Evolutionary conservation across 2,888 invertebrate species (phyloP).

Genomic region (Hydraecia micacea): DNA sequence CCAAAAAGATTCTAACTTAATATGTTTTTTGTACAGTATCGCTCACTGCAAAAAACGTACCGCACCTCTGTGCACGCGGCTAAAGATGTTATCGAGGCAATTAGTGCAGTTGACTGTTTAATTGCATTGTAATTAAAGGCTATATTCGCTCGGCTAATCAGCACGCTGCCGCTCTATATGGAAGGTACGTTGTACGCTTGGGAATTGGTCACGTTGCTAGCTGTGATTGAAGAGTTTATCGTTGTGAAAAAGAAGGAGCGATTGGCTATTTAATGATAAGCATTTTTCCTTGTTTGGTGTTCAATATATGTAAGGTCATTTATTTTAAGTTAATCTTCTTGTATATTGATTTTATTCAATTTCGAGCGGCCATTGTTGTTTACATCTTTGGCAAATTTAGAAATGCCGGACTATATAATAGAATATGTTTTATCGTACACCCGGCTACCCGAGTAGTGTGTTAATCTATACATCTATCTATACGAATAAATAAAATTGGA

Average conservation of each 20-base stretch:
- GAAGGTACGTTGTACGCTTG: constrained; percentile 71
- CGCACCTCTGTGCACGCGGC: constrained; percentile 68
- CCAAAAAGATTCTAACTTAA: constrained; percentile 43
- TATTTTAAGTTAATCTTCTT: too few species aligned
- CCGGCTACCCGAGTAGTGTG: neutral
- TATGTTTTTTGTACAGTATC: constrained; percentile 67
- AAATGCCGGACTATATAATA: too few species aligned
- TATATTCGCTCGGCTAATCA: constrained; percentile 79
- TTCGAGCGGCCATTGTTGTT: too few species aligned
- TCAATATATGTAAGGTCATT: too few species aligned
- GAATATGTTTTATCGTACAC: too few species aligned
- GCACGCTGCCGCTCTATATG: constrained; percentile 78
- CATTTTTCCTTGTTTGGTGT: neutral
- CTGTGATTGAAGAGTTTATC: neutral
- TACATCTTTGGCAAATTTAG: too few species aligned
- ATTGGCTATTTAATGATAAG: neutral
- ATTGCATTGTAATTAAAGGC: constrained; percentile 83
- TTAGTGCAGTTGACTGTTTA: constrained; percentile 80
- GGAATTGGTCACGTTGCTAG: constrained; percentile 52
- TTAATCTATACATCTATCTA: too few species aligned
- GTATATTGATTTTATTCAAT: too few species aligned
- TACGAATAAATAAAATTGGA: too few species aligned
- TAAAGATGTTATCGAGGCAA: constrained; percentile 81
- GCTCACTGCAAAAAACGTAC: constrained; percentile 71
- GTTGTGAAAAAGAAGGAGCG: neutral